Conservation (phyloP, 2,888 invertebrate genomes). For the Eledone cirrhosa region DNA sequence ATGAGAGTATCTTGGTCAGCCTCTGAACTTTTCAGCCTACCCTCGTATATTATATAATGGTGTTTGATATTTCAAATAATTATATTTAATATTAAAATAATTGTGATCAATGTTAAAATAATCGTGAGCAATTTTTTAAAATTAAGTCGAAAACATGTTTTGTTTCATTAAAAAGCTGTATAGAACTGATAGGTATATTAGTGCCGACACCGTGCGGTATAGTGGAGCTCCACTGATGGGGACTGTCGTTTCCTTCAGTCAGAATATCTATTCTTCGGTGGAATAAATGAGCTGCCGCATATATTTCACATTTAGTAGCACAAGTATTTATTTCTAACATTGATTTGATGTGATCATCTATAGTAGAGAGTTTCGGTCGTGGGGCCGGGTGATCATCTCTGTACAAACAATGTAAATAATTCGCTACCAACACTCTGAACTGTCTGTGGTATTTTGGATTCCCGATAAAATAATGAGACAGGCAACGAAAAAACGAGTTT, state of each 20-base stretch:
- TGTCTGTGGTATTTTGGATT: neutral
- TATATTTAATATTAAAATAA: too few species aligned
- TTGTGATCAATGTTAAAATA: too few species aligned
- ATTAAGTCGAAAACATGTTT: neutral
- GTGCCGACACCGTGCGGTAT: neutral
- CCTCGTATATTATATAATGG: too few species aligned
- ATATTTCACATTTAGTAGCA: conserved; percentile 20
- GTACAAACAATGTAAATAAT: conserved; percentile 5
- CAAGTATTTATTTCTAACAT: neutral
- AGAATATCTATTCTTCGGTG: conserved; percentile 11
- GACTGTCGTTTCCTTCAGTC: neutral
- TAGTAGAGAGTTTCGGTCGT: neutral
- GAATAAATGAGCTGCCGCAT: conserved; percentile 7
- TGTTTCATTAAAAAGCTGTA: neutral
- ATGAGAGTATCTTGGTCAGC: too few species aligned
- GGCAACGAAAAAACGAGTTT: neutral
- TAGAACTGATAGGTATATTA: neutral
- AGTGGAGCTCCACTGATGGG: neutral
- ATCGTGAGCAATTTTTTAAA: neutral
- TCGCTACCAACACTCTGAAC: neutral
- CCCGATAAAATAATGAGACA: conserved; percentile 16
- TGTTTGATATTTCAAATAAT: too few species aligned
- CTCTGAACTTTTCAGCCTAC: too few species aligned
- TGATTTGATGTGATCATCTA: neutral
- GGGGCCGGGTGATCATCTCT: neutral